Percentiles rank a stretch among this genome's conserved stretches.
Evolutionary conservation across 1,140 invertebrate species (phyloP).

Genomic region (Cydia pomonella): DNA sequence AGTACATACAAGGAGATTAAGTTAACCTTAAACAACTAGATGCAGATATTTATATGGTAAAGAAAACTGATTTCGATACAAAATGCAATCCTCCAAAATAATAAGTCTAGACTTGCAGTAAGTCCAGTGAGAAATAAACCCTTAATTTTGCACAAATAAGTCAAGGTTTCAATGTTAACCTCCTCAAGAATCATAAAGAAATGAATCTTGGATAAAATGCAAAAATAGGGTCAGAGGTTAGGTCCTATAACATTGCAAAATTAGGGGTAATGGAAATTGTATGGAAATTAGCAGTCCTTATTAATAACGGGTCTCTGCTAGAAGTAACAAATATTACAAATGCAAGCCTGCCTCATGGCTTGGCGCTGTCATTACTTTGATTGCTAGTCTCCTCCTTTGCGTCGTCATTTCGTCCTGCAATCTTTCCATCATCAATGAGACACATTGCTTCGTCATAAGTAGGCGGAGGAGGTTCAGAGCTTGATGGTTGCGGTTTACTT

Average conservation of each 20-base stretch:
- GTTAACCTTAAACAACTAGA: constrained; percentile 28
- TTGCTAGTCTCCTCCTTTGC: constrained; percentile 68
- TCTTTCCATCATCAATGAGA: constrained; percentile 79
- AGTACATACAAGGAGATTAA: constrained; percentile 28
- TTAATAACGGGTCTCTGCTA: neutral
- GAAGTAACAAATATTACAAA: constrained; percentile 1
- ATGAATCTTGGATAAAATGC: too few relatives aligned
- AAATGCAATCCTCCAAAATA: neutral
- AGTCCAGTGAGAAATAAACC: too few relatives aligned
- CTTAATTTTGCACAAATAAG: neutral
- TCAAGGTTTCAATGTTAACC: too few relatives aligned
- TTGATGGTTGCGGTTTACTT: constrained; percentile 71
- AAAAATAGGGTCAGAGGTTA: too few relatives aligned
- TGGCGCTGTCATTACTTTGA: constrained; percentile 60
- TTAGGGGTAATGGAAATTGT: neutral
- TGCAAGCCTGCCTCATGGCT: constrained; percentile 57
- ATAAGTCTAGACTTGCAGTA: too few relatives aligned
- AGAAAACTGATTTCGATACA: neutral
- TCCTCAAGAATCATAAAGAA: too few relatives aligned
- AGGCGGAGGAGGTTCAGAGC: constrained; percentile 81
- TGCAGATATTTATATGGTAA: neutral
- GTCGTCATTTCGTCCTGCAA: constrained; percentile 56
- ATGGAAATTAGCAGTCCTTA: constrained; percentile 5
- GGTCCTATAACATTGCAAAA: too few relatives aligned
- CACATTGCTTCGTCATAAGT: constrained; percentile 83